Conservation (phyloP, 1,140 invertebrate genomes). For the Trissolcus basalis region DNA sequence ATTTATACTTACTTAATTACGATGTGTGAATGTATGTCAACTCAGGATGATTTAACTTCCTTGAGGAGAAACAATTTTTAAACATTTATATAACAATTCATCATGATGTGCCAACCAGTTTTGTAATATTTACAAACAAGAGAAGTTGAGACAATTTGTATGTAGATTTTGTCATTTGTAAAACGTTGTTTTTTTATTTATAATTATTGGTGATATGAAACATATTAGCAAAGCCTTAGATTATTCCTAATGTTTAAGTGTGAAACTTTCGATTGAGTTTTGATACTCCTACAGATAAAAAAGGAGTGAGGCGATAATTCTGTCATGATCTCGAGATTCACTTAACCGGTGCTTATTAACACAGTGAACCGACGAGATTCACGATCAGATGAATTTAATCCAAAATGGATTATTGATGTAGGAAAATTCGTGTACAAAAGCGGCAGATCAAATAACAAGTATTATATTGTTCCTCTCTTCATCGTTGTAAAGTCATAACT, state of each 20-base stretch:
- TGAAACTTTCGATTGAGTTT: no score
- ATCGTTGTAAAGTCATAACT: slow-evolving; percentile 10
- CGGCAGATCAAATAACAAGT: slow-evolving; percentile 11
- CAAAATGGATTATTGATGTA: slow-evolving; percentile 22
- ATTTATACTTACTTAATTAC: slow-evolving; percentile 2
- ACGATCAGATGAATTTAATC: slow-evolving; percentile 17
- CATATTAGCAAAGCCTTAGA: no score
- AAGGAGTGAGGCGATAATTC: no score
- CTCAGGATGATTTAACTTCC: slow-evolving; percentile 7
- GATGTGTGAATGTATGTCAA: no score
- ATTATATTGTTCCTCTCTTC: slow-evolving; percentile 31
- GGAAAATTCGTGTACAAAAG: slow-evolving; percentile 26
- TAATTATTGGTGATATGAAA: no score
- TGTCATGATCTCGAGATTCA: no score
- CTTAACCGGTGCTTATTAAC: slow-evolving; percentile 25
- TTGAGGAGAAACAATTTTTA: neutral
- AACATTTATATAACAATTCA: no score
- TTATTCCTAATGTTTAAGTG: no score
- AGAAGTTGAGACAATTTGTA: no score
- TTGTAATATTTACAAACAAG: slow-evolving; percentile 6
- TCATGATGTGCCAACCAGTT: slow-evolving; percentile 22
- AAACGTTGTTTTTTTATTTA: no score
- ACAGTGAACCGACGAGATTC: slow-evolving; percentile 9
- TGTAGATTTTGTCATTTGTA: no score
- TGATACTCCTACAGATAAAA: no score